These are phyloP conservation scores for Rhynchotus rufescens DNA, from an alignment of 2,797 vertebrate species.

Conservation along the genomic window DNA sequence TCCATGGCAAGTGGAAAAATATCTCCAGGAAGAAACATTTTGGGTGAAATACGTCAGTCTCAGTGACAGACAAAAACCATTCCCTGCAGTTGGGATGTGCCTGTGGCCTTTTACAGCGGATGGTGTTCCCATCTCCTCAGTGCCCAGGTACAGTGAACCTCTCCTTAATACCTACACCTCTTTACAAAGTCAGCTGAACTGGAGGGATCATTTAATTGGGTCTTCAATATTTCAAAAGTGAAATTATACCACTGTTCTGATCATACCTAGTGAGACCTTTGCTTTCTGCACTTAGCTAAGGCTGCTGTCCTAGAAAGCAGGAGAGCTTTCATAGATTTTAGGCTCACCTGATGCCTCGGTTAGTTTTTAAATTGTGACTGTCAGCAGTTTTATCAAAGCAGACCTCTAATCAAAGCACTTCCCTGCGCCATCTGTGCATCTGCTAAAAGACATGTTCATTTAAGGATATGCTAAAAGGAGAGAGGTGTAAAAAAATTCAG, in stretches of 20 bases:
- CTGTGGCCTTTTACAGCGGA: neutral
- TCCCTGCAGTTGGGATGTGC: neutral
- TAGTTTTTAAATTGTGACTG: constrained; percentile 50
- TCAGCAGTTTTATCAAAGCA: constrained; percentile 53
- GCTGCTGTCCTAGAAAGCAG: neutral
- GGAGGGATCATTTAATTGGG: neutral
- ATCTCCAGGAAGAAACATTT: neutral
- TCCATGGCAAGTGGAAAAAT: neutral
- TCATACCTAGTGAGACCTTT: neutral
- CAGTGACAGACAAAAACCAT: neutral
- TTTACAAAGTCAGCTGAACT: neutral
- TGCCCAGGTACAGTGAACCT: neutral
- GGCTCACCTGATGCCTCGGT: neutral
- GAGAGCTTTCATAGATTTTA: constrained; percentile 19
- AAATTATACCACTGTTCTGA: neutral
- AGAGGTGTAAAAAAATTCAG: constrained; percentile 29
- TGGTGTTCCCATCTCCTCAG: neutral
- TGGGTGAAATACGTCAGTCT: neutral
- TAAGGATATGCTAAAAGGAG: constrained; percentile 58
- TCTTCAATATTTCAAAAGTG: constrained; percentile 8
- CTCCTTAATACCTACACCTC: constrained; percentile 2
- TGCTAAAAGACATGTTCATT: constrained; percentile 53
- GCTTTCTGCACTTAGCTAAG: neutral
- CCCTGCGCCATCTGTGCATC: constrained; percentile 64
- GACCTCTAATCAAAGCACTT: constrained; percentile 67